Base-by-base conservation (phyloP, 2,888 invertebrate species). In the Oasisia sp. region DNA sequence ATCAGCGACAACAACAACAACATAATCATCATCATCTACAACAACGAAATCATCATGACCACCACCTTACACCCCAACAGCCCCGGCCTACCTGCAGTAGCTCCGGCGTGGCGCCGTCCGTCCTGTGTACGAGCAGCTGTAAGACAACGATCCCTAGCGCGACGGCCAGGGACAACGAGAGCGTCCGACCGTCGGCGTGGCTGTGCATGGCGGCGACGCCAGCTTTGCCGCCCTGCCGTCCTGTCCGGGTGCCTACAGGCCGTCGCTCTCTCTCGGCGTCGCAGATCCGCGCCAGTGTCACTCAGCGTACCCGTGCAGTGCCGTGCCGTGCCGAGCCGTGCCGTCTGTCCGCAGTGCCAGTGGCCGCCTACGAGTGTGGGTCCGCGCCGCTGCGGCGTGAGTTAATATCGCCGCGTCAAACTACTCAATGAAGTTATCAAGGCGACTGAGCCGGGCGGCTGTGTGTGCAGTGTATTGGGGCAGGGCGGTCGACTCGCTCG, bases 401-500 rank as follows among this genome's bases (percentile, higher is more conserved):
- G 74, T 74, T 74, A 74, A 74, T 74, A 74, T 27, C 74, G 74
- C 19, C 19, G 74, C 74, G 74, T 74, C 74, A 74, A 74, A 74
- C 74, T 74, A 74, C 74, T 74, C 74, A 74, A 74, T 74, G 74
- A 74, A 74, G 74, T 74, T 74, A 74, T 74, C 74, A 74, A 74
- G 27, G 74, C 74, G 27, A n/a, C 74, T 74, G 74, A 74, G 74
- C 50, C 50, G 50, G 12, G 50, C 50, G 74, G 19, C n/a, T 19
- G 74, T 74, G 19, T 27, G 74, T 27, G n/a, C 27, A 19, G 38
- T 38, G 38, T 38, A 38, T 1, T 38, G 38, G 38, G 38, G 38
- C 38, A 38, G 2, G 38, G 38, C 38, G 38, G 38, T 38, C 38
- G 38, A 38, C 38, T 38, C 74, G 74, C 74, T 74, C 74, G 27